phyloP scores from a whole-genome alignment of 2,113 vertebrate species.

The Syrrhaptes paradoxus region DNA sequence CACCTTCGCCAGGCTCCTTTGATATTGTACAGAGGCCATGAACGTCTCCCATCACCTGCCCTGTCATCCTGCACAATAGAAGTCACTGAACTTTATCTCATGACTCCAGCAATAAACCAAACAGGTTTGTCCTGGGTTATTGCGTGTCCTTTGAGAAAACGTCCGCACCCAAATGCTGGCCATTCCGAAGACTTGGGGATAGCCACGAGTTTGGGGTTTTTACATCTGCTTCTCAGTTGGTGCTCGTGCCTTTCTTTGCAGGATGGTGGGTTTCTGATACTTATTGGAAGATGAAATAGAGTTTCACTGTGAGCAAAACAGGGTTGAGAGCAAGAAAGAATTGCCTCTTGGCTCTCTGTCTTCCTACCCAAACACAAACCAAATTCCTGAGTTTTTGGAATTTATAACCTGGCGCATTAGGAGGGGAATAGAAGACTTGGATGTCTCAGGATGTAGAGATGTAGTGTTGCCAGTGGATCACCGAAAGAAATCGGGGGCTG shows the following conservation, averaged over 20 bases:
- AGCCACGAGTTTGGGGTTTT: background rate
- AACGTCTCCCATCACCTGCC: background rate
- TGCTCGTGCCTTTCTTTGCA: background rate
- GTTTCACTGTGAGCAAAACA: background rate
- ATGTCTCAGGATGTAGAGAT: background rate
- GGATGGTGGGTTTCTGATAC: background rate
- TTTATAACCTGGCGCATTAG: background rate
- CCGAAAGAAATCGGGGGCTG: background rate
- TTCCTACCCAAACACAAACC: background rate
- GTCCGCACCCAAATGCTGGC: background rate
- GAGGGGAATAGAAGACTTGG: background rate
- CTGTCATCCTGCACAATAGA: background rate
- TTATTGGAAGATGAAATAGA: background rate
- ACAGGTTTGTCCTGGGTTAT: background rate
- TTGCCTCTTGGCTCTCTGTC: too few species aligned
- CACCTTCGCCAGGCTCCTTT: background rate
- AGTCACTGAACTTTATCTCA: background rate
- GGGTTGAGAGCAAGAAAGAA: too few species aligned
- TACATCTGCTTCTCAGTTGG: background rate
- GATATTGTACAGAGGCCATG: background rate
- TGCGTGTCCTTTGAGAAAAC: accelerated
- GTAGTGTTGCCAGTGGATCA: background rate
- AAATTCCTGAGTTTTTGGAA: background rate
- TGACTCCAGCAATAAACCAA: background rate
- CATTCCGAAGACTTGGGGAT: accelerated